Evolutionary conservation across 2,113 vertebrate species (phyloP), one percentile per base, ranked within the genome.

Genomic region (Ophthalmolycus amberensis): DNA sequence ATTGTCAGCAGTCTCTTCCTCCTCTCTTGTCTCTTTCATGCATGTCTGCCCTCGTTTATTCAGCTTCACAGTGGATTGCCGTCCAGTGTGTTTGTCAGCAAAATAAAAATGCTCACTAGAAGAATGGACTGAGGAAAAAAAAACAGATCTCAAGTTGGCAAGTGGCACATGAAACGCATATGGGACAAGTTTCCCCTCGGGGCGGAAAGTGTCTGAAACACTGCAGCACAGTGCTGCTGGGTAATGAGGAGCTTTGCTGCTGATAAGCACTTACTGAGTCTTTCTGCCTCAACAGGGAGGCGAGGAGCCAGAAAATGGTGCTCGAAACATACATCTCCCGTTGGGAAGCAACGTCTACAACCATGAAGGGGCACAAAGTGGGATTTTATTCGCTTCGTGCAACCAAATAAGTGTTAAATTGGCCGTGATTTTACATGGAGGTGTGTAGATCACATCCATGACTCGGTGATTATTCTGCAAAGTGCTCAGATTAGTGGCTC

Each of bases 31-130:
- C 38, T 66, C 70, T 68, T 66, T 83, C 37, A 42, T 29, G 52
- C n/a, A 6, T 63, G 59, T 63, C 52, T 75, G 58, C 10, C 27
- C 77, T 52, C 3, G 6, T 67, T 80, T 71, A 52, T 34, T 63
- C 72, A 20, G 25, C n/a, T 58, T 29, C 9, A 3, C 48, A 48
- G 34, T 62, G 60, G 79, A 86, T 79, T 74, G 46, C 32, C 9
- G 1, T 52, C 81, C 65, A 56, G 52, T 75, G 75, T 77, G 75
- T 81, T 71, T 77, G 40, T 79, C 34, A 71, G 69, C 18, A 20
- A 59, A 34, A 87, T 75, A 71, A 87, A 87, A 65, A 77, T 34
- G 75, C 62, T 69, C 71, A 80, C 68, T 83, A 73, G 73, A 2
- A 52, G 48, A 14, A 46, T 16, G 44, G 44, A 16, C 14, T 15